phyloP scores from a whole-genome alignment of 2,113 vertebrate genomes.

The Thryonomys swinderianus region DNA sequence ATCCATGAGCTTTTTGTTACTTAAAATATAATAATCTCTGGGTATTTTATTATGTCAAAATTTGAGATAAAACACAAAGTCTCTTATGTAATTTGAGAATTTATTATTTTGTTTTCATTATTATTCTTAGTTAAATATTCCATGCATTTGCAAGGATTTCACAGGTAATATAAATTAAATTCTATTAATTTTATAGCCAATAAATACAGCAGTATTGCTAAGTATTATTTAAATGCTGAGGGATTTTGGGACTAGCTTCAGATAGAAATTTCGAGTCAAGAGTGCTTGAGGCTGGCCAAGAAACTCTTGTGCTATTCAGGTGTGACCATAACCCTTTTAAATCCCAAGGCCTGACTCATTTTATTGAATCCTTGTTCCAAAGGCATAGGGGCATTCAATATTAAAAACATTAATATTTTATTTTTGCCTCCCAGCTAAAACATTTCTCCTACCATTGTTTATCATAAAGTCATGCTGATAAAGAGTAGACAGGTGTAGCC shows the following conservation, averaged over 20 bases:
- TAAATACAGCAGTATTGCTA: neutral
- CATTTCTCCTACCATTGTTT: slow-evolving; percentile 61
- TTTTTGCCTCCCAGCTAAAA: slow-evolving; percentile 71
- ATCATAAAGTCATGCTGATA: slow-evolving; percentile 74
- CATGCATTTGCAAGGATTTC: neutral
- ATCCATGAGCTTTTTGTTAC: neutral
- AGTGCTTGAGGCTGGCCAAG: slow-evolving; percentile 2
- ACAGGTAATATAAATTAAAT: neutral
- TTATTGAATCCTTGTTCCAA: slow-evolving; percentile 72
- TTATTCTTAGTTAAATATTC: slow-evolving; percentile 39
- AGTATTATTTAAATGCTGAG: slow-evolving; percentile 57
- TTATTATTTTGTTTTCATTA: slow-evolving; percentile 11
- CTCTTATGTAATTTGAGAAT: slow-evolving; percentile 25
- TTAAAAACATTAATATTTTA: slow-evolving; percentile 78
- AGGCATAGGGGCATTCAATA: slow-evolving; percentile 67
- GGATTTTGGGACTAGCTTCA: slow-evolving; percentile 39
- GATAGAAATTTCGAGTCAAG: slow-evolving; percentile 23
- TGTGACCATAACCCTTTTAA: slow-evolving; percentile 66
- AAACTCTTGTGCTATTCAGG: slow-evolving; percentile 34
- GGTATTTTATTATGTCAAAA: neutral
- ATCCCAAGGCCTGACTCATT: slow-evolving; percentile 55
- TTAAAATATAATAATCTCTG: slow-evolving; percentile 41
- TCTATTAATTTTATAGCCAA: neutral
- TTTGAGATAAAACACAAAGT: slow-evolving; percentile 43
- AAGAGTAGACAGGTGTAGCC: slow-evolving; percentile 71